Percentiles rank a stretch among this genome's conserved stretches.
Evolutionary conservation across 2,888 invertebrate genomes (phyloP).

Genomic region (Timema cristinae): DNA sequence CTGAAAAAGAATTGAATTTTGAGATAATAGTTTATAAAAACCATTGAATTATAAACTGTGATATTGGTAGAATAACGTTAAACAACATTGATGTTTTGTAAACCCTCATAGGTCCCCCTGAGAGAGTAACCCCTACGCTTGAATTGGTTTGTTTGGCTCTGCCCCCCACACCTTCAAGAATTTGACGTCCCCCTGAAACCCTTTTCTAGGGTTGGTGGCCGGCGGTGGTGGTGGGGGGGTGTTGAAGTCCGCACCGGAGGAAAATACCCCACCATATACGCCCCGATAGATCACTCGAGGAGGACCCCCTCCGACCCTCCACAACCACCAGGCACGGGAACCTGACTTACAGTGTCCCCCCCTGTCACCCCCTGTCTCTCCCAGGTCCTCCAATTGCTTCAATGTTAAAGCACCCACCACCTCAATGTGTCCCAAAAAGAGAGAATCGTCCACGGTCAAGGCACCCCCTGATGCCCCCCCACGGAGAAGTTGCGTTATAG

Average conservation of each 20-base stretch:
- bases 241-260: constrained; percentile 52
- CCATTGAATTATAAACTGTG: too few species aligned
- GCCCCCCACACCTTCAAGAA: constrained; percentile 52
- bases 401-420: constrained; percentile 46
- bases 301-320: constrained; percentile 45
- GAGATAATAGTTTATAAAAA: too few species aligned
- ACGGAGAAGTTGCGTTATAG: too few species aligned
- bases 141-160: constrained; percentile 55
- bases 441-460: constrained; percentile 65
- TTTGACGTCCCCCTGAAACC: constrained; percentile 39
- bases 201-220: constrained; percentile 24
- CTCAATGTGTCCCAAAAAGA: constrained; percentile 47
- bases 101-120: constrained; percentile 39
- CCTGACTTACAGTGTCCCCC: constrained; percentile 18
- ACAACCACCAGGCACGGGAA: constrained; percentile 12
- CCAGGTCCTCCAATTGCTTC: constrained; percentile 52
- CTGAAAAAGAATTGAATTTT: too few species aligned
- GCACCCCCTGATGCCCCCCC: too few species aligned
- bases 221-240: constrained; percentile 27
- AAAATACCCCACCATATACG: constrained; percentile 68
- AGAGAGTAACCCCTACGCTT: constrained; percentile 60
- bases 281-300: constrained; percentile 67
- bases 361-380: constrained; percentile 24
- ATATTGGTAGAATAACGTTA: background rate
- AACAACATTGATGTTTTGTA: background rate